Percentiles rank a stretch among this genome's conserved stretches.
phyloP scores from a whole-genome alignment of 2,113 vertebrate genomes.

The Plotosus lineatus region DNA sequence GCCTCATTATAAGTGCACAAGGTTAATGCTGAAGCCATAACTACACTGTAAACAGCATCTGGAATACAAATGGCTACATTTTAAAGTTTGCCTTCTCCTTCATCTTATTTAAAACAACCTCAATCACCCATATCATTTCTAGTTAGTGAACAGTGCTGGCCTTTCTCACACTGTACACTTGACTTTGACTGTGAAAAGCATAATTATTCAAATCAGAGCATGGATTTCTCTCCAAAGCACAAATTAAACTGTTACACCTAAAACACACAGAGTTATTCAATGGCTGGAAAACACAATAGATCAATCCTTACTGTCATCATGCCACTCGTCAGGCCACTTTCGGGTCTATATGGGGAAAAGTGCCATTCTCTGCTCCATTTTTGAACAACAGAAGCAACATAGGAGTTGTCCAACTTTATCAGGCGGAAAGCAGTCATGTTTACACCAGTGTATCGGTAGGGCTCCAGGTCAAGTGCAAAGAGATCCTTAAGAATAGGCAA shows the following conservation, averaged over 20 bases:
- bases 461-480: conserved; percentile 93
- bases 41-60: background rate
- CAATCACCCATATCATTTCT: background rate
- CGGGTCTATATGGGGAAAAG: conserved; percentile 84
- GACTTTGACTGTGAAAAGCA: background rate
- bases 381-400: conserved; percentile 85
- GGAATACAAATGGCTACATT: background rate
- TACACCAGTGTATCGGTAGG: conserved; percentile 95
- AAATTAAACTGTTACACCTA: background rate
- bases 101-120: background rate
- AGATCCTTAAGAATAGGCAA: conserved; percentile 77
- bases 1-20: no score
- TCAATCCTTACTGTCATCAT: conserved; percentile 87
- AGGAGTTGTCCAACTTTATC: conserved; percentile 84
- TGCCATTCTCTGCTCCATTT: conserved; percentile 91
- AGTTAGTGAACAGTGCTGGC: background rate
- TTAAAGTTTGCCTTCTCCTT: background rate
- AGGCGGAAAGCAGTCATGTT: conserved; percentile 97
- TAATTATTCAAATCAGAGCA: background rate
- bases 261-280: background rate
- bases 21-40: no score
- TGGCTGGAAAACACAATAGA: background rate
- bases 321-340: conserved; percentile 89
- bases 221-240: background rate
- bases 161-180: conserved; percentile 2